Evolutionary conservation across 2,888 invertebrate genomes (phyloP).

Genomic region (Brachypalpus laphriformis): DNA sequence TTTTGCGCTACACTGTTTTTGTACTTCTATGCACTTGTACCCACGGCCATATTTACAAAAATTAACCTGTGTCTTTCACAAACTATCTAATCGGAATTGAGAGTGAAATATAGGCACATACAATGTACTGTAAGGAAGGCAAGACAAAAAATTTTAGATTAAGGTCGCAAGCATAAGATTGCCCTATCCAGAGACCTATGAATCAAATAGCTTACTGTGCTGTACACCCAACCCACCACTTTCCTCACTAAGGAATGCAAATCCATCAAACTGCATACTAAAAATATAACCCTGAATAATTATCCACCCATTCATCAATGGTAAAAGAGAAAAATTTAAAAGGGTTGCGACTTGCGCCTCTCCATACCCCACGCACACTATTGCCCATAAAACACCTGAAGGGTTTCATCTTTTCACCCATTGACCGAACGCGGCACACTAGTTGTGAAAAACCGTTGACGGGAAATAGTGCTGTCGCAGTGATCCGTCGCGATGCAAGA

Average conservation of each 20-base stretch:
- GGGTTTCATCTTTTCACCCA: slow-evolving; percentile 50
- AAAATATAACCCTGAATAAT: slow-evolving; percentile 16
- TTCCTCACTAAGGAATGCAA: slow-evolving; percentile 20
- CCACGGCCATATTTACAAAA: too few species aligned
- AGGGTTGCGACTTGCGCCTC: slow-evolving; percentile 32
- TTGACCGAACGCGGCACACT: slow-evolving; percentile 5
- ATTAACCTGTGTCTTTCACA: too few species aligned
- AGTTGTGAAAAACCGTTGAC: slow-evolving; percentile 39
- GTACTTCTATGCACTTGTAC: too few species aligned
- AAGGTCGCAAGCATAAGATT: too few species aligned
- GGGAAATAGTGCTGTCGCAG: slow-evolving; percentile 29
- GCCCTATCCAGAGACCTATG: too few species aligned
- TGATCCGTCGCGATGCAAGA: slow-evolving; percentile 68
- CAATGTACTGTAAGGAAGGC: too few species aligned
- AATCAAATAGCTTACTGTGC: neutral
- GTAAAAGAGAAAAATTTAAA: slow-evolving; percentile 20
- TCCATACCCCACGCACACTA: neutral
- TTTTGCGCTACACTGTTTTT: too few species aligned
- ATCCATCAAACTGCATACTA: neutral
- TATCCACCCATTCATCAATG: slow-evolving; percentile 40
- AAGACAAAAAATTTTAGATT: too few species aligned
- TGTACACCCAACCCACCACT: neutral
- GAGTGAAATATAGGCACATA: too few species aligned
- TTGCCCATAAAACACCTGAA: slow-evolving; percentile 58
- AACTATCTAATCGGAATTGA: too few species aligned